Conservation (phyloP, 2,113 vertebrate genomes). For the Peromyscus polionotus region DNA sequence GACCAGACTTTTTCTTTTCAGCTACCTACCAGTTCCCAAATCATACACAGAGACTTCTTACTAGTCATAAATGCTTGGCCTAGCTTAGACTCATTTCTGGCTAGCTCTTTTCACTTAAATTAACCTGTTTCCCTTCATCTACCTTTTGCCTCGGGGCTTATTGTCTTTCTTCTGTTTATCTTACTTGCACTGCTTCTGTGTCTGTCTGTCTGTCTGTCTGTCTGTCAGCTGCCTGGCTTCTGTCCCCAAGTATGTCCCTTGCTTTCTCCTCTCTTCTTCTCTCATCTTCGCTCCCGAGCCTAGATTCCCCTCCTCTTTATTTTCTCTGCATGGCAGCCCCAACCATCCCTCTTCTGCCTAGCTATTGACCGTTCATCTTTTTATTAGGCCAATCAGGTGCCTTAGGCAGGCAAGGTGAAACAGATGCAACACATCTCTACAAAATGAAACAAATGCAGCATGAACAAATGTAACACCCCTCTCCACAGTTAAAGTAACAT, state of each 20-base stretch:
- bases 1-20: background rate
- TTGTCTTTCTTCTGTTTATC: background rate
- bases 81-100: background rate
- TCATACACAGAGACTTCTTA: background rate
- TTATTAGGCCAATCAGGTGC: background rate
- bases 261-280: background rate
- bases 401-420: background rate
- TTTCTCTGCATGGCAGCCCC: background rate
- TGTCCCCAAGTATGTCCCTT: background rate
- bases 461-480: background rate
- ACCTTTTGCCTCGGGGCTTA: background rate
- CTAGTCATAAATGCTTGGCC: background rate
- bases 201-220: background rate
- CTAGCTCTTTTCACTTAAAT: background rate
- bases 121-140: background rate
- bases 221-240: background rate
- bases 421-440: background rate
- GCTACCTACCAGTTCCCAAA: background rate
- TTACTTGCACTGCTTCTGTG: background rate
- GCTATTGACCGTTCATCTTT: background rate
- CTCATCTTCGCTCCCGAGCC: background rate
- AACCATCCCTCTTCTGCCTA: background rate
- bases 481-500: background rate
- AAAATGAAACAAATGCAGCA: background rate
- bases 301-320: background rate